Base-by-base conservation (phyloP, 1,140 invertebrate species). In the Lerema accius region DNA sequence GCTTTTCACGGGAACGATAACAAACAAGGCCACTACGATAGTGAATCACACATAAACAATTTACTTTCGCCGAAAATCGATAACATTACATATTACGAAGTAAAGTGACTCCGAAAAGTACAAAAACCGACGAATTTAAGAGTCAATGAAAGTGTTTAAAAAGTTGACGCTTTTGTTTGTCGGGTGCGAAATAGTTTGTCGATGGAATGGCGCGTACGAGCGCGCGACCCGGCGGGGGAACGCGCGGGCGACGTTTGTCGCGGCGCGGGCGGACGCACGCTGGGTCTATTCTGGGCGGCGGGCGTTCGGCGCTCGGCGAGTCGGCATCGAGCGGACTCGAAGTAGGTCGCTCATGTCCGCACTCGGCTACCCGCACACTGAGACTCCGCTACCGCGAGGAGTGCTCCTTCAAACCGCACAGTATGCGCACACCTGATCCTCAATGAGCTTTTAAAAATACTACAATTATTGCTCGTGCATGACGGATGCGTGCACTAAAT, bases 211-310 rank as follows among this genome's bases (percentile, higher is more conserved):
- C 37, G 62, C 42, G 65, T 50, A 68, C 61, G 61, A 49, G 39
- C 63, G 55, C 53, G 59, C 48, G 46, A 63, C 53, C 58, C 48
- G 51, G 55, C 43, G 63, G 65, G 62, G 42, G 42, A 58, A 9
- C 28, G 71, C 42, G 69, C 67, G 70, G 51, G 73, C 71, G 78
- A 76, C 87, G 82, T 82, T 78, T 76, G 80, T 70, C 82, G 71
- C 74, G 71, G 60, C n/a, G n/a, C n/a, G n/a, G n/a, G n/a, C 69
- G 69, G 76, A 82, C 86, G 83, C 87, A 88, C 85, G 87, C 83
- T 86, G 80, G 86, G 82, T 90, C 87, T 90, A 90, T 90, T 90
- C 84, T 87, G 79, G 85, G 82, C 84, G 80, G 50, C 50, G 80
- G 80, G 75, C 76, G 78, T 76, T 70, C 73, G 60, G 82, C 75